A percentile compares a stretch with the other conserved stretches of the same genome.
These are phyloP conservation scores for Parambassis ranga DNA, from an alignment of 2,797 vertebrate species.

Conservation along the genomic window DNA sequence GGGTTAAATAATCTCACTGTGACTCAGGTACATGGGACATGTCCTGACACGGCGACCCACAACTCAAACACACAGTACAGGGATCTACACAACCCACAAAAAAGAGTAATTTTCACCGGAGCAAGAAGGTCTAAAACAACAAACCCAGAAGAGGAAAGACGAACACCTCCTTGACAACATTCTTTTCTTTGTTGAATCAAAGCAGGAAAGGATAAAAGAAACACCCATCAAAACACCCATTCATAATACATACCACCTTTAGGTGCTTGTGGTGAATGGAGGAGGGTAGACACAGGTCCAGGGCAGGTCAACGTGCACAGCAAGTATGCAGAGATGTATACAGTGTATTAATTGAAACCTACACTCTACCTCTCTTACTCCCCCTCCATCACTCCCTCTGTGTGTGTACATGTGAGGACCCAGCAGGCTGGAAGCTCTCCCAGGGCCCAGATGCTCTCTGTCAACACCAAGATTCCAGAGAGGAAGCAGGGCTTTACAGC, in stretches of 20 bases:
- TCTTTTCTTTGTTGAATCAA: constrained; percentile 77
- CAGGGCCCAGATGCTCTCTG: constrained; percentile 82
- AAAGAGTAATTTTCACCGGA: constrained; percentile 69
- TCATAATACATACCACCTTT: constrained; percentile 58
- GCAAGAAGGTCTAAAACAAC: constrained; percentile 75
- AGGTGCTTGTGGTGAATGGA: constrained; percentile 39
- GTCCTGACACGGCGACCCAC: constrained; percentile 77
- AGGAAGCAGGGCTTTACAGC: constrained; percentile 80
- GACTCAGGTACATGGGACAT: constrained; percentile 77
- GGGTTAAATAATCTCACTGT: constrained; percentile 76
- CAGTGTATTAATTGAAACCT: constrained; percentile 34
- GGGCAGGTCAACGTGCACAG: constrained; percentile 16
- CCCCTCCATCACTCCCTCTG: constrained; percentile 5
- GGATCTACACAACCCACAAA: constrained; percentile 57
- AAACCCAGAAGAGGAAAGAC: constrained; percentile 68
- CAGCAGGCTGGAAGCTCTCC: constrained; percentile 78
- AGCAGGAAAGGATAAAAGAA: constrained; percentile 68
- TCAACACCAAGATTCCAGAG: constrained; percentile 81
- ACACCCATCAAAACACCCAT: constrained; percentile 70
- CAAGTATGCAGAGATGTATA: constrained; percentile 21
- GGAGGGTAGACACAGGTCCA: constrained; percentile 5
- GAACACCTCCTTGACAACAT: constrained; percentile 71
- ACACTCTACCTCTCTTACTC: constrained; percentile 16
- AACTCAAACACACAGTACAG: constrained; percentile 57
- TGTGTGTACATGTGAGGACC: constrained; percentile 63